Base-by-base conservation (phyloP, 1,140 invertebrate genomes). In the Ganaspis sp. region DNA sequence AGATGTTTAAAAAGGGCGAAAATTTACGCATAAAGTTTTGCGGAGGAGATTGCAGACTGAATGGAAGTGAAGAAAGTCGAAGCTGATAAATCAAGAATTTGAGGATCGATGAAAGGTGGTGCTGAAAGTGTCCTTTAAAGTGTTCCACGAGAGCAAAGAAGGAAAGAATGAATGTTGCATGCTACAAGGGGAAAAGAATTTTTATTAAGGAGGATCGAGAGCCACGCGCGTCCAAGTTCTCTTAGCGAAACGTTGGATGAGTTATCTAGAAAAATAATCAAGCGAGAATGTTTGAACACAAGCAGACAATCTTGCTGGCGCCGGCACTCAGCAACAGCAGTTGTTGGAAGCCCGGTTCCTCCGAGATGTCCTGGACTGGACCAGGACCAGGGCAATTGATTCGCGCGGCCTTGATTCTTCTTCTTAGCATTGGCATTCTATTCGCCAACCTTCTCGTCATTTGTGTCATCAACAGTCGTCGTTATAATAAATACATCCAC, bases 401-500 rank as follows among this genome's bases (percentile, higher is more conserved):
- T 17, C 94, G 95, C 83, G 95, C 95, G 0, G 88, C 95, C n/a
- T 92, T 96, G 73, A 95, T 97, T 80, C 92, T 96, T 45, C 85
- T 94, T 1, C 89, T 96, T 29, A 96, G 95, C 26, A 92, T 95
- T 84, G 95, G 95, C 12, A 96, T 96, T 73, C 93, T 96, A 17
- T 93, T 93, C 9, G 95, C 95, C 19, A 97, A 97, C 89, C 90
- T 95, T 12, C 89, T 96, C 64, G 93, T 96, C n/a, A 96, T 97
- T 77, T 94, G 95, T 79, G 95, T 97, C 17, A 93, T 97, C 82
- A 97, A 96, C 88, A 96, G 94, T 87, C 92, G 95, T 23, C 92
- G 95, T 73, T 97, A 96, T 87, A 94, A 94, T 77, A 96, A 95
- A 86, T 96, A 96, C 87, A 96, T 97, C 79, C 95, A 96, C 87